Evolutionary conservation across 2,888 invertebrate genomes (phyloP), one percentile per base, ranked within the genome.

Genomic region (Synergus laeviventris): DNA sequence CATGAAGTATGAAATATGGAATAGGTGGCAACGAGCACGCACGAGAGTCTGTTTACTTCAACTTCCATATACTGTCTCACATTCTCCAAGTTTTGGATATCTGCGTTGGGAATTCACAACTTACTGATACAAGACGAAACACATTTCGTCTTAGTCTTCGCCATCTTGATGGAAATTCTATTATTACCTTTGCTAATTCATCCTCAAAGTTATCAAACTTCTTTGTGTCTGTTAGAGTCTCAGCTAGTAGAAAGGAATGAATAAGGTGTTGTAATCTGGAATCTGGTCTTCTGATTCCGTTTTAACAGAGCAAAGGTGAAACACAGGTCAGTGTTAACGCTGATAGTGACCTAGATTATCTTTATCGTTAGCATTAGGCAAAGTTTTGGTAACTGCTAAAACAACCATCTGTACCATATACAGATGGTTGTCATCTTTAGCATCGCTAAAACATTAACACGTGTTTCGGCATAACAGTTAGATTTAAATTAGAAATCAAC

Each of bases 101-200:
- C 8, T 62, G 24, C 24, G 49, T n/a, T 5, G 36, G 36, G 45
- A 70, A 70, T 49, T 70, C 5, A 24, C 31, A 24, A 66, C 24
- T 66, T 24, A 31, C 24, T n/a, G 18, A 31, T 16, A 49, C 24
- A 31, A 70, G 49, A 70, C 7, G 49, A 54, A n/a, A 31, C 11
- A 70, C 31, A 49, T 70, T 31, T 70, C 49, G 12, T 70, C 36
- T n/a, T n/a, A 70, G 24, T 66, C 16, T 66, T 42, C 24, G 70
- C 8, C 70, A 45, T 45, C 24, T 45, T 70, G 14, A 21, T 24
- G 7, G 12, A 24, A 59, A 80, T 74, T 64, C 76, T 78, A 81
- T 81, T 76, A 45, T 31, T 45, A 24, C 3, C 70, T 31, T 24
- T 31, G 16, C 49, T 70, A 49, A 70, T 49, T 70, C 31, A 49